Evolutionary conservation across 1,140 invertebrate genomes (phyloP), one percentile per base, ranked within the genome.

Genomic region (Drosophila paulistorum): DNA sequence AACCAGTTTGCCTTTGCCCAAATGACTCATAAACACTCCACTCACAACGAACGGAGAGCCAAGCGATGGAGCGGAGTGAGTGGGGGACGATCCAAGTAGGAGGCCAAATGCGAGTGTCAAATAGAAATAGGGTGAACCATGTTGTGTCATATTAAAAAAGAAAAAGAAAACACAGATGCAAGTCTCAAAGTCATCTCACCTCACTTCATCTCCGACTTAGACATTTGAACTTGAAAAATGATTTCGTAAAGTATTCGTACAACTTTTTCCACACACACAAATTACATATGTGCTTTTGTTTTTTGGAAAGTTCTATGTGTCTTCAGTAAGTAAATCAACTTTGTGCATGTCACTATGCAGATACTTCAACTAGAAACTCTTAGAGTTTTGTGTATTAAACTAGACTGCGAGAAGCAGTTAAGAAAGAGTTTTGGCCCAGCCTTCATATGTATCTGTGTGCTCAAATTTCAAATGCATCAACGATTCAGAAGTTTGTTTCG

Each of bases 1-100:
- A 78, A 77, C 75, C 77, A 70, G 83, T 86, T 75, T 78, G 17
- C 17, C 45, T 87, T 82, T 77, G 62, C 79, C 79, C 83, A 87
- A 86, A 86, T 86, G 83, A 86, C 79, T 86, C 83, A 86, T 86
- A 86, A 87, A 79, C 76, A 86, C 23, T 51, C 45, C 45, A 51
- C 17, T 23, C 45, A 51, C 9, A 23, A 51, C 17, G 9, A 23
- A 5, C 17, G 17, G 6, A 39, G 37, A 4, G n/a, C 17, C 2
- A 37, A 23, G 3, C 9, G 45, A 0, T 4, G 2, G 11, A 13
- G 11, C 1, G 42, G 14, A 51, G 20, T 51, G 17, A 11, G 17
- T 11, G 20, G 17, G 7, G 9, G 30, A 30, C 17, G 11, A 23
- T 1, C 9, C 17, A 51, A 10, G 45, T 23, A 81, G 68, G 68